These are phyloP conservation scores for Betta splendens DNA, from an alignment of 2,797 vertebrate species.

Conservation along the genomic window DNA sequence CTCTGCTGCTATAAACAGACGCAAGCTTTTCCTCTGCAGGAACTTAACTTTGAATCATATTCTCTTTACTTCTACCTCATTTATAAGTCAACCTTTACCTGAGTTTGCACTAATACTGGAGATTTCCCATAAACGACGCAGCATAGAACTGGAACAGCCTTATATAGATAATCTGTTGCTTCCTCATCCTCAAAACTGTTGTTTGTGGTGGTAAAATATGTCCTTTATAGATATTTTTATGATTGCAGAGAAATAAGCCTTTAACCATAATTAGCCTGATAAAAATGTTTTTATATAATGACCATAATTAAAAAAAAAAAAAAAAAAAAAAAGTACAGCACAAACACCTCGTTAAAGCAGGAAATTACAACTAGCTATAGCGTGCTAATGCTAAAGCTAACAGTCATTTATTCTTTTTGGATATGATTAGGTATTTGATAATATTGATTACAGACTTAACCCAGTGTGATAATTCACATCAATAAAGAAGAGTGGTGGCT, in stretches of 20 bases:
- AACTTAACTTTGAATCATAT: slow-evolving; percentile 5
- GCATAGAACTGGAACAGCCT: slow-evolving; percentile 12
- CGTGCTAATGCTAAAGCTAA: not conserved
- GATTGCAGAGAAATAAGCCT: not conserved
- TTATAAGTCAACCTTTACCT: not conserved
- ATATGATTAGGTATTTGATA: not conserved
- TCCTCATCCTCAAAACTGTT: slow-evolving; percentile 21
- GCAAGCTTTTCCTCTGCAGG: not conserved
- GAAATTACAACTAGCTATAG: not conserved
- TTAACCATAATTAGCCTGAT: not conserved
- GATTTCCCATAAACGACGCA: not conserved
- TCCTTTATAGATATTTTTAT: not conserved
- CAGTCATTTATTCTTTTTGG: not conserved
- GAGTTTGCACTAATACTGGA: not conserved
- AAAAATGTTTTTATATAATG: no score
- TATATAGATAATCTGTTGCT: slow-evolving; percentile 19
- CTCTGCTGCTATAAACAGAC: not conserved
- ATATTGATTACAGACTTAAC: not conserved
- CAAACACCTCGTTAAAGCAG: no score
- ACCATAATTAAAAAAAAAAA: no score
- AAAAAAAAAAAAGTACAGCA: no score
- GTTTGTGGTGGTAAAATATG: slow-evolving; percentile 3
- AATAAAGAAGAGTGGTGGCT: not conserved
- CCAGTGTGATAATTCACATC: not conserved
- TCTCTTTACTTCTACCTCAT: not conserved